Percentiles rank a stretch among this genome's conserved stretches.
phyloP scores from a whole-genome alignment of 1,140 invertebrate species.

The Phthorimaea operculella region DNA sequence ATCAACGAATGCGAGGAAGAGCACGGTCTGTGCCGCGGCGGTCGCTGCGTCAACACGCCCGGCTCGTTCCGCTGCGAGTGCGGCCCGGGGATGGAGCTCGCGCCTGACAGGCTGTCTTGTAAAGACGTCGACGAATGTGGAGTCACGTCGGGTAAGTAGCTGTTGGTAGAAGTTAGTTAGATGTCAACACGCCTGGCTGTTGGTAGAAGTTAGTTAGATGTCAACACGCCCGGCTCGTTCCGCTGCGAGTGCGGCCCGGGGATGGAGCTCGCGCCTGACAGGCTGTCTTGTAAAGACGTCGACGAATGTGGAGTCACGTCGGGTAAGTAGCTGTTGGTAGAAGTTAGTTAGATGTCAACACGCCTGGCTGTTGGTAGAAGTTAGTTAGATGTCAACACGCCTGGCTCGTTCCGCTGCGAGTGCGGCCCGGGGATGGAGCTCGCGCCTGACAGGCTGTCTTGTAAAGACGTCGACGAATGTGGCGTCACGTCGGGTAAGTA shows the following conservation, averaged over 20 bases:
- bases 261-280: conserved; percentile 72
- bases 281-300: conserved; percentile 75
- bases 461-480: conserved; percentile 85
- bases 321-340: conserved; percentile 77
- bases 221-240: conserved; percentile 89
- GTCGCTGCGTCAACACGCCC: conserved; percentile 76
- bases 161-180: too few species aligned
- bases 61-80: conserved; percentile 89
- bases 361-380: conserved; percentile 81
- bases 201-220: conserved; percentile 85
- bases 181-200: too few species aligned
- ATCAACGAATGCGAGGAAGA: conserved; percentile 72
- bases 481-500: conserved; percentile 74
- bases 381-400: conserved; percentile 82
- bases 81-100: conserved; percentile 77
- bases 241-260: conserved; percentile 88
- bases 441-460: conserved; percentile 77
- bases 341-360: conserved; percentile 88
- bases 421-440: conserved; percentile 82
- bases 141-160: conserved; percentile 70
- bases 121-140: conserved; percentile 87
- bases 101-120: conserved; percentile 78
- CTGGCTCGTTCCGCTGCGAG: conserved; percentile 85
- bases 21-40: conserved; percentile 75
- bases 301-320: conserved; percentile 80